These are phyloP conservation scores for Lutjanus argentimaculatus DNA, from an alignment of 2,797 vertebrate species.

Conservation along the genomic window DNA sequence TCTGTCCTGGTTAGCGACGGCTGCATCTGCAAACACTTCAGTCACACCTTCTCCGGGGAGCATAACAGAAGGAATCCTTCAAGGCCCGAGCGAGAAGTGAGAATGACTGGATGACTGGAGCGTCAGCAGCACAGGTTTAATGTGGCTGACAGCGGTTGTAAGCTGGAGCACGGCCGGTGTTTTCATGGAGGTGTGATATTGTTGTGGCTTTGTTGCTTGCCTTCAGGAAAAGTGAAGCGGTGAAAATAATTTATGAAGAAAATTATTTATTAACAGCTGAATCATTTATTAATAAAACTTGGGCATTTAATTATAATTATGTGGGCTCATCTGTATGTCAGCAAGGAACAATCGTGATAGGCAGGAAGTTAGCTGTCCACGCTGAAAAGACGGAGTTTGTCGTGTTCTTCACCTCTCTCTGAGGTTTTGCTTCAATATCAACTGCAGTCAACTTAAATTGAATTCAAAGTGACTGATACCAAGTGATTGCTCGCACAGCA, in stretches of 20 bases:
- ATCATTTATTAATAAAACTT: constrained; percentile 5
- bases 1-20: constrained; percentile 24
- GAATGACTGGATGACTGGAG: constrained; percentile 44
- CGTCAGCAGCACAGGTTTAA: constrained; percentile 23
- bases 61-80: constrained; percentile 43
- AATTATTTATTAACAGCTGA: background rate
- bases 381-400: background rate
- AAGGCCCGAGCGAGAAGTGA: constrained; percentile 38
- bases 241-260: constrained; percentile 15
- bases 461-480: constrained; percentile 25
- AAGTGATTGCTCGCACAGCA: constrained; percentile 33
- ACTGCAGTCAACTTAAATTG: background rate
- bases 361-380: background rate
- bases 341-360: background rate
- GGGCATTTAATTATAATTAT: background rate
- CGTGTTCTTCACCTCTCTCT: constrained; percentile 10
- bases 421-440: constrained; percentile 8
- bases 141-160: constrained; percentile 31
- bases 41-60: constrained; percentile 51
- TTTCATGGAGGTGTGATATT: constrained; percentile 26
- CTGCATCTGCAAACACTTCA: constrained; percentile 42
- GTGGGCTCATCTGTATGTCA: constrained; percentile 8
- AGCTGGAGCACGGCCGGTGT: background rate
- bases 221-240: background rate
- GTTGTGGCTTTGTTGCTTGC: constrained; percentile 12